Base-by-base conservation (phyloP, 2,888 invertebrate genomes). In the Nemotelus nigrinus region DNA sequence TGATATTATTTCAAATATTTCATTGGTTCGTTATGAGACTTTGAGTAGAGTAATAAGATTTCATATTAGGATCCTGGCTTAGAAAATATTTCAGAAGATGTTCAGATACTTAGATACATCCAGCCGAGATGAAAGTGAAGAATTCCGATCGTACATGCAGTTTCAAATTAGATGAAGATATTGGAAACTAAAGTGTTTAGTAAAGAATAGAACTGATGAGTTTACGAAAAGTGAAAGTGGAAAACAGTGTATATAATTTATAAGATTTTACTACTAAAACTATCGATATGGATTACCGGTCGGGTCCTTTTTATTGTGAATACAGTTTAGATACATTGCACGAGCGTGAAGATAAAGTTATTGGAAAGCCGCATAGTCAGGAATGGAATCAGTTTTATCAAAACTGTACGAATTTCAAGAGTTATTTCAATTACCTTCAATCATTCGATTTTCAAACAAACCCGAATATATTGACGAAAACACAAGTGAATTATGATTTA, bases 361-460 rank as follows among this genome's bases (percentile, higher is more conserved):
- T 8, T 63, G 41, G n/a, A 60, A 63, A 50, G n/a, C 3, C 50
- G 2, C 6, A 6, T 4, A 60, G 8, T 63, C 45, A 65, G 7
- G 77, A 76, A 7, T 76, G 65, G 67, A 43, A 39, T 48, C 67
- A 64, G 25, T 57, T 77, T 44, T 77, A 77, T 68, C 58, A 67
- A 68, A 77, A 68, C 47, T 77, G 76, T 55, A 45, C 65, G 3
- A 68, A 65, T 55, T 57, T 77, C 5, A 77, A 68, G 45, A 68
- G 65, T n/a, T 77, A 77, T 77, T 67, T 77, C 8, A 77, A 57
- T 58, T 77, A 67, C 58, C 68, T 77, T 57, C 77, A 67, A 68
- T 45, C 55, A 25, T 10, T 68, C 8, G 48, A 55, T 70, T 41
- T 3, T 70, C 25, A 25, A 25, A 25, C 25, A 25, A 25, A 25